phyloP scores from a whole-genome alignment of 2,888 invertebrate genomes.

The Scaptomyza polygonia region DNA sequence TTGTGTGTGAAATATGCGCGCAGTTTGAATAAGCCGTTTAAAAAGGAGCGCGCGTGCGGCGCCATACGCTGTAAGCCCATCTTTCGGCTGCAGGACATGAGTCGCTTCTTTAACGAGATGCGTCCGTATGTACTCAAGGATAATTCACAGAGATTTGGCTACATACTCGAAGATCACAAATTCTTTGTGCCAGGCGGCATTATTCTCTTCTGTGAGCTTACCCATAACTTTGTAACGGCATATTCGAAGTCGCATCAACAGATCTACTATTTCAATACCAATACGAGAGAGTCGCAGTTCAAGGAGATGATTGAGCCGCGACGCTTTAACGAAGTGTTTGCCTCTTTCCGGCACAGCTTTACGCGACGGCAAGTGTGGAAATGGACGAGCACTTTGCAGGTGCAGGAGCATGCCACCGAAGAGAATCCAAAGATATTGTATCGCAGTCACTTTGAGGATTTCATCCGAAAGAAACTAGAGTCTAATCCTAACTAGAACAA shows the following conservation, averaged over 20 bases:
- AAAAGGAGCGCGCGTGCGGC: conserved; percentile 68
- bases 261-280: conserved; percentile 78
- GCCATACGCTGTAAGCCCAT: conserved; percentile 81
- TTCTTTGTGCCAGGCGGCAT: conserved; percentile 84
- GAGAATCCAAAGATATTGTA: conserved; percentile 69
- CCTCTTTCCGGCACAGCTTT: conserved; percentile 82
- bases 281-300: conserved; percentile 62
- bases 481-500: conserved; percentile 25
- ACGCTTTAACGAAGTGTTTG: conserved; percentile 69
- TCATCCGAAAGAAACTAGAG: conserved; percentile 58
- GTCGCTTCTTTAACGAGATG: conserved; percentile 80
- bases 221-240: conserved; percentile 66
- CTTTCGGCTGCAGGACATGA: conserved; percentile 74
- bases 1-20: conserved; percentile 83
- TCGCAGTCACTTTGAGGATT: conserved; percentile 73
- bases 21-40: conserved; percentile 82
- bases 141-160: conserved; percentile 79
- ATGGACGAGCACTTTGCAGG: conserved; percentile 82
- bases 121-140: conserved; percentile 82
- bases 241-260: conserved; percentile 73
- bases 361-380: conserved; percentile 81
- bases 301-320: conserved; percentile 51
- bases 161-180: conserved; percentile 74
- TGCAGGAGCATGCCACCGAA: conserved; percentile 72
- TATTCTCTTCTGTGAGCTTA: conserved; percentile 81